Evolutionary conservation across 2,888 invertebrate genomes (phyloP), one percentile per base, ranked within the genome.

Genomic region (Abscondita cerata): DNA sequence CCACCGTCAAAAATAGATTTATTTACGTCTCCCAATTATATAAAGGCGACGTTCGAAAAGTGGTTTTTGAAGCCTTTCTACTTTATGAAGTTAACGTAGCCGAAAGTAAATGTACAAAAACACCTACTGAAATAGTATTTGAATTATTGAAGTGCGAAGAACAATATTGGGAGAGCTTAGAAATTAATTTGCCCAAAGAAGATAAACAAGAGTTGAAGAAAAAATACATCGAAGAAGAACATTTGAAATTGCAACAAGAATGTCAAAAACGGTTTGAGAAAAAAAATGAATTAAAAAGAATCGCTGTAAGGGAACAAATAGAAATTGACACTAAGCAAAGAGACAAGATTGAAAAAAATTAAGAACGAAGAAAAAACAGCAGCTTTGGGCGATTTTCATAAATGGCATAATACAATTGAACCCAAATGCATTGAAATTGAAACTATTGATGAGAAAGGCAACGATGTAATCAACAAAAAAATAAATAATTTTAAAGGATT

Each of bases 1-100:
- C 83, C 82, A 68, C 81, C 83, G 20, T 86, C 85, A 57, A 89
- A 89, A 76, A 85, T 89, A 0, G 89, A 92, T 76, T 77, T 93
- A 41, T 87, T 91, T 69, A 87, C 88, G 0, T 84, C 88, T 0
- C 84, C 87, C 62, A 83, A 85, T 65, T 93, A 91, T 75, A 77
- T 92, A 8, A 92, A 93, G 81, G 88, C 87, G 0, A 86, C 88
- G 71, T 91, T 84, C 73, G 85, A 85, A 19, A 90, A 91, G 3
- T 91, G 87, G 75, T 82, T 92, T 58, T 89, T 73, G 94, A 94
- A 82, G 81, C 87, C 38, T 88, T 92, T 75, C 81, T 92, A n/a
- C 79, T 83, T 65, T 80, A 85, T 54, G 78, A 84, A 6, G 85
- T 93, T 1, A 81, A 88, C 70, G 86, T 85, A 54, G 80, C 82